Percentiles rank a stretch among this genome's conserved stretches.
These are phyloP conservation scores for Tetraneura akinire DNA, from an alignment of 1,140 invertebrate genomes.

Conservation along the genomic window DNA sequence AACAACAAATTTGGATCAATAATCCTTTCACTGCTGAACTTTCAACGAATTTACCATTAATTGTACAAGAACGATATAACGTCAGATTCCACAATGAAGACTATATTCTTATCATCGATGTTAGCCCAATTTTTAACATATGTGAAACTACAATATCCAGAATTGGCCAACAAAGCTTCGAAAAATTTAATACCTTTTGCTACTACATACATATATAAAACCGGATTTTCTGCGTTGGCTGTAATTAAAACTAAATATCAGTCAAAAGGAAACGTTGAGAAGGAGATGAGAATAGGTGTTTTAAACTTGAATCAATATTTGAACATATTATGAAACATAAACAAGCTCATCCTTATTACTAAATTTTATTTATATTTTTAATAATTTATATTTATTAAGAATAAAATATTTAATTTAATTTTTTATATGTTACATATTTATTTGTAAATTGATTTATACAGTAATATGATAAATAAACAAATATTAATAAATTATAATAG, in stretches of 20 bases:
- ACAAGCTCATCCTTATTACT: neutral
- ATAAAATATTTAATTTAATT: slow-evolving; percentile 9
- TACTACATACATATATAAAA: neutral
- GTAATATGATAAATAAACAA: too few relatives aligned
- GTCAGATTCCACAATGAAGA: slow-evolving; percentile 27
- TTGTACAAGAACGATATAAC: slow-evolving; percentile 13
- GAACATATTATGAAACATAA: slow-evolving; percentile 3
- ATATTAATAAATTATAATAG: too few relatives aligned
- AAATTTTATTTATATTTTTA: too few relatives aligned
- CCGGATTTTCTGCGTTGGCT: neutral
- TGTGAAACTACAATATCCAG: neutral
- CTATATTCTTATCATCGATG: neutral
- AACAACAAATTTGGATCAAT: neutral
- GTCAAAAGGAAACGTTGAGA: neutral
- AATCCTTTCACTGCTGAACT: slow-evolving; percentile 25
- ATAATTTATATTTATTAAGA: neutral
- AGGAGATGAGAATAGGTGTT: neutral
- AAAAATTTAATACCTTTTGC: slow-evolving; percentile 4
- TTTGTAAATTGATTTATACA: too few relatives aligned
- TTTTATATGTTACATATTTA: neutral
- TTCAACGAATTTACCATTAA: slow-evolving; percentile 20
- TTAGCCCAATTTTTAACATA: slow-evolving; percentile 4
- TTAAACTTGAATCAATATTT: neutral
- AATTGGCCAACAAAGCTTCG: slow-evolving; percentile 1
- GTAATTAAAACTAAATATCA: slow-evolving; percentile 17